These are phyloP conservation scores for Parasteatoda tepidariorum DNA, from an alignment of 1,140 invertebrate species.

Conservation along the genomic window DNA sequence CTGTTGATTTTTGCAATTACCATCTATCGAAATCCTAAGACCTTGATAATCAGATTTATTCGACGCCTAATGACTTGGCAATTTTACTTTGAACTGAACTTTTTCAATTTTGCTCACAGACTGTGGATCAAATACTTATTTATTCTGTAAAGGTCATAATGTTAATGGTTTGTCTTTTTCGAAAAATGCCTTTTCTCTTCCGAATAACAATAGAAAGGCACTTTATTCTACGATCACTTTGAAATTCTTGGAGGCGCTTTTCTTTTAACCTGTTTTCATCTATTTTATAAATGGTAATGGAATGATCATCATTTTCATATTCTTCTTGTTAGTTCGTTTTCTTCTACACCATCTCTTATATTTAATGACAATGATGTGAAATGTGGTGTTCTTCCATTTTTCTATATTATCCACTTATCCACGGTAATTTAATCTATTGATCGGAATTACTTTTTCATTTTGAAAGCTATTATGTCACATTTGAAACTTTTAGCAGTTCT, in stretches of 20 bases:
- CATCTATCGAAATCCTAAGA: no score
- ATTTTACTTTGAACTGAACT: no score
- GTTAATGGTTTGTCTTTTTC: background rate
- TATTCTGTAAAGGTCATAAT: background rate
- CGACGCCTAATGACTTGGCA: no score
- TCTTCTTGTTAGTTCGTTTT: background rate
- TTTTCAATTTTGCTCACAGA: no score
- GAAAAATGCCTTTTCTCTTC: background rate
- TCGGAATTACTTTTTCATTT: background rate
- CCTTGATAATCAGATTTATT: no score
- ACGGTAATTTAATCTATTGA: background rate
- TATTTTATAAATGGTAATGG: background rate
- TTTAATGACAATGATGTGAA: background rate
- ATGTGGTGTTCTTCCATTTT: background rate
- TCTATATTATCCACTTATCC: background rate
- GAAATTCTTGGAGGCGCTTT: background rate
- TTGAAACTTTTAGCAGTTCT: no score
- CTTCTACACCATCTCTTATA: background rate
- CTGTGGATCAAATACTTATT: background rate
- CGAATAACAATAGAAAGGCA: background rate
- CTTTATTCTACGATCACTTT: background rate
- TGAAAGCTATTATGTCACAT: background rate
- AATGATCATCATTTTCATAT: background rate
- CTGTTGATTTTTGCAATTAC: no score
- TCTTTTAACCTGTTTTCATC: background rate